Base-by-base conservation (phyloP, 53 echinoderm and acorn worm genomes). In the Mesocentrotus franciscanus region DNA sequence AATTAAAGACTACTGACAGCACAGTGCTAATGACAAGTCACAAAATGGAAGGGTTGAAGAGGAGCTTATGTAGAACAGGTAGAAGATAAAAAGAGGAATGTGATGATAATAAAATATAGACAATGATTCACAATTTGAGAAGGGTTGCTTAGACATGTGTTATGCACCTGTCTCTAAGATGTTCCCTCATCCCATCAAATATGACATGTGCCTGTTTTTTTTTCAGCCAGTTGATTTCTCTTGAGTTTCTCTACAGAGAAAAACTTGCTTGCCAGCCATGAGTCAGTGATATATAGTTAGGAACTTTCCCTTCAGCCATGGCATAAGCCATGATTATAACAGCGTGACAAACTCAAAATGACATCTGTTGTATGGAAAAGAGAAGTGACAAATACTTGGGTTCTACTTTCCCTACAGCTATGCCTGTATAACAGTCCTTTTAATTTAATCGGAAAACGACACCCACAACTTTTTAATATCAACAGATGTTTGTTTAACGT, bases 231-330 rank as follows among this genome's bases (percentile, higher is more conserved):
- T 4, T 8, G 27, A 16, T 87, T 26, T 87, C 56, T 87, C 4
- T 11, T 56, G 59, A 58, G 58, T n/a, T 87, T 87, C n/a, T 87
- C 87, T 58, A 24, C 26, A 58, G n/a, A 87, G 14, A 85, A 81
- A 10, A 81, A 0, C 56, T 27, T 87, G 87, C 56, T 27, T 87
- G 87, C 87, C 87, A 87, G n/a, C 87, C 39, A 87, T 87, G 87
- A 87, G 87, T 87, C 87, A 87, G 59, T 58, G 5, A 57, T n/a
- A n/a, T n/a, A n/a, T 56, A 56, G 87, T 87, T 84, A n/a, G 87
- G 27, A 57, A 1, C 87, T 27, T 58, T n/a, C 87, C n/a, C 5
- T 22, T 42, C 81, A 81, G 81, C 22, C 22, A 35, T 20, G 81
- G 9, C 22, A 35, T 20, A 32, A 78, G 34, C 34, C 32, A 78